phyloP scores from a whole-genome alignment of 1,140 invertebrate species.

The Zophobas morio region DNA sequence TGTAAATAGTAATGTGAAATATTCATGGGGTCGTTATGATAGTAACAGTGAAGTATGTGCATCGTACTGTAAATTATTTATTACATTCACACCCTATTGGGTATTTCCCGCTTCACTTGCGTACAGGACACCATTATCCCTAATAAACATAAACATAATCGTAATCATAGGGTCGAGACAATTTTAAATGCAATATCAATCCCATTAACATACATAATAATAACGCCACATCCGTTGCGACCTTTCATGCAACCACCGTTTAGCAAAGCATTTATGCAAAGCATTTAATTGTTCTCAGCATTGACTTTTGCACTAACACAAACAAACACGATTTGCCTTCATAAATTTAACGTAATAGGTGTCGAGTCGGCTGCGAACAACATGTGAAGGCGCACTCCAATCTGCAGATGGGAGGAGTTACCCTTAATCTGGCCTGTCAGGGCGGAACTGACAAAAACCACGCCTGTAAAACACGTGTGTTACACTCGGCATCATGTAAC shows the following conservation, averaged over 20 bases:
- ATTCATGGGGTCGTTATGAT: slow-evolving; percentile 17
- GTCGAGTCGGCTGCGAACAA: slow-evolving; percentile 25
- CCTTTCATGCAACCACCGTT: slow-evolving; percentile 5
- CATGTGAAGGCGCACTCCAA: slow-evolving; percentile 39
- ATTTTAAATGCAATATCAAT: background rate
- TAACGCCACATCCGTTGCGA: background rate
- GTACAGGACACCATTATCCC: slow-evolving; percentile 26
- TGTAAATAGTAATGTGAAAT: background rate
- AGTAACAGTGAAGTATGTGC: slow-evolving; percentile 20
- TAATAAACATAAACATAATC: slow-evolving; percentile 32
- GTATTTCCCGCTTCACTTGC: slow-evolving; percentile 24
- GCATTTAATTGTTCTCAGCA: slow-evolving; percentile 23
- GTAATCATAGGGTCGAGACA: background rate
- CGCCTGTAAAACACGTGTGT: slow-evolving; percentile 38
- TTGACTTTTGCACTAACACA: slow-evolving; percentile 29
- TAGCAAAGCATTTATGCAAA: slow-evolving; percentile 21
- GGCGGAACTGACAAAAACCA: slow-evolving; percentile 36
- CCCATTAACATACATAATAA: slow-evolving; percentile 3
- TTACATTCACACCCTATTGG: slow-evolving; percentile 41
- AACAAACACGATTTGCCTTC: slow-evolving; percentile 30
- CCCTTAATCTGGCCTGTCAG: slow-evolving; percentile 39
- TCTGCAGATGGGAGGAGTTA: slow-evolving; percentile 39
- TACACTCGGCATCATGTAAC: background rate
- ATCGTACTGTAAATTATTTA: slow-evolving; percentile 36
- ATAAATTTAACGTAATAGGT: slow-evolving; percentile 40